These are phyloP conservation scores for Dendrophyllia cribrosa DNA, from an alignment of 64 coral and sea anemone genomes.

Conservation along the genomic window DNA sequence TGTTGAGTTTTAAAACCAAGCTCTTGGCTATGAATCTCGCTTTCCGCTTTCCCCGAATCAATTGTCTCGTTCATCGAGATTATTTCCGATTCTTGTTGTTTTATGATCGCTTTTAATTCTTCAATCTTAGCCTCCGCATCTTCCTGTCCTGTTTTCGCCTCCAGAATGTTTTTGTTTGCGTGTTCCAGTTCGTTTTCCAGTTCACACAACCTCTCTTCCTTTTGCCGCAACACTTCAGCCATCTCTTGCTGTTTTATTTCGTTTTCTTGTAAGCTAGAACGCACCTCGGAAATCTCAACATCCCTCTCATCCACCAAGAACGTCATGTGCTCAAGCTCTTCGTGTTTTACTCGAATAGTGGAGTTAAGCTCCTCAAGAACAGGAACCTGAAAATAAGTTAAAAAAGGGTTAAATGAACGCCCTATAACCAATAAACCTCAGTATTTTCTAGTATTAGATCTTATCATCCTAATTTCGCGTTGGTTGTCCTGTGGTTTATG, in stretches of 20 bases:
- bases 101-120: conserved; percentile 29
- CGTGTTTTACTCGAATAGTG: conserved; percentile 63
- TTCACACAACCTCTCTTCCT: background rate
- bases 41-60: background rate
- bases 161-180: background rate
- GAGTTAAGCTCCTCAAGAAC: conserved; percentile 64
- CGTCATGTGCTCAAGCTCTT: conserved; percentile 82
- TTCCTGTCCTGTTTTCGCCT: background rate
- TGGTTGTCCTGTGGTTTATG: no score
- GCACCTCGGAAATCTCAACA: conserved; percentile 71
- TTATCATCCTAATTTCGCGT: no score
- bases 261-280: conserved; percentile 36
- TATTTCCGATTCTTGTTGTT: conserved; percentile 30
- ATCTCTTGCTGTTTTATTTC: background rate
- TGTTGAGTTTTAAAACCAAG: background rate
- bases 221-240: conserved; percentile 1
- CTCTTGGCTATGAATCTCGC: background rate
- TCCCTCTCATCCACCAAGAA: conserved; percentile 85
- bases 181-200: background rate
- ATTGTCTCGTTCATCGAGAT: background rate
- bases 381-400: conserved; percentile 31
- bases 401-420: no score
- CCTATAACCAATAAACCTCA: no score
- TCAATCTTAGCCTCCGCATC: conserved; percentile 3
- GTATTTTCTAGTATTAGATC: no score